phyloP scores from a whole-genome alignment of 2,797 vertebrate genomes.

The Xenentodon cancila region DNA sequence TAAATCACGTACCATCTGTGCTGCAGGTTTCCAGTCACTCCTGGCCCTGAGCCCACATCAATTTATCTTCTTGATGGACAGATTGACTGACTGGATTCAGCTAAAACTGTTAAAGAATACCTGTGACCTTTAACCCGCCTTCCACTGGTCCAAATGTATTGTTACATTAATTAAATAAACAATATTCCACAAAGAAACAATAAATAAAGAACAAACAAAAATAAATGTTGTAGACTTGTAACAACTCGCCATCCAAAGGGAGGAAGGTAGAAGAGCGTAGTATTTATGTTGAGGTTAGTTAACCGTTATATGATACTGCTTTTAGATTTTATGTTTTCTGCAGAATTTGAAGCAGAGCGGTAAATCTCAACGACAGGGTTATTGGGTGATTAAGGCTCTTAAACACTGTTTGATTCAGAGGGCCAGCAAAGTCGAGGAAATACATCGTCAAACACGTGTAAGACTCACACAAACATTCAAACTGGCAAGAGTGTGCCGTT shows the following conservation, averaged over 20 bases:
- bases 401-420: constrained; percentile 29
- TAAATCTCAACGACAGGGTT: constrained; percentile 54
- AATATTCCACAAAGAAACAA: constrained; percentile 2
- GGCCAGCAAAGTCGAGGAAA: constrained; percentile 25
- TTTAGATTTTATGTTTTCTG: constrained; percentile 51
- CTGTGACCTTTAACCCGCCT: background rate
- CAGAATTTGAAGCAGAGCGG: constrained; percentile 43
- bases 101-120: constrained; percentile 16
- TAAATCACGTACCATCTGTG: constrained; percentile 22
- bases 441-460: constrained; percentile 10
- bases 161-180: constrained; percentile 5
- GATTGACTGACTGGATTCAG: constrained; percentile 34
- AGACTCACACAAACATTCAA: background rate
- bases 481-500: constrained; percentile 4
- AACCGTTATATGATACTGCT: constrained; percentile 36
- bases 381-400: constrained; percentile 39
- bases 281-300: constrained; percentile 53
- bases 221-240: background rate
- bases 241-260: background rate
- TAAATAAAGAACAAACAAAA: background rate
- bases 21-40: constrained; percentile 32
- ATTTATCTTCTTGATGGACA: constrained; percentile 60
- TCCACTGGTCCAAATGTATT: background rate
- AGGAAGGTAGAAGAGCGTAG: background rate
- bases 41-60: constrained; percentile 59